Evolutionary conservation across 2,797 vertebrate genomes (phyloP), one percentile per base, ranked within the genome.

Genomic region (Tenualosa ilisha): DNA sequence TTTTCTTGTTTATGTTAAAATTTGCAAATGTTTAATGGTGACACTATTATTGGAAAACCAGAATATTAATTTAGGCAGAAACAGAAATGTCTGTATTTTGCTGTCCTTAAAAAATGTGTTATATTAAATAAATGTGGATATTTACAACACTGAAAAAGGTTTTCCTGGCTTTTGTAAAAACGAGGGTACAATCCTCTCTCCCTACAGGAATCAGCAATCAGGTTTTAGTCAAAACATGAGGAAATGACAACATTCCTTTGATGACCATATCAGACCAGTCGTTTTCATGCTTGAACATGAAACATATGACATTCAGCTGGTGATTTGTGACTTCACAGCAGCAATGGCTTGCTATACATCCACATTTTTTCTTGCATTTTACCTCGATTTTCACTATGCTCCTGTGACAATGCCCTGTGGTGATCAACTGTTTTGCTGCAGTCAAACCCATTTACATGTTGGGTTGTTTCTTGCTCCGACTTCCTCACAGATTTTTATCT

Each of bases 211-310:
- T 72, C 81, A 81, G 84, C 82, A 86, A 89, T 89, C 86, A 82
- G 79, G 83, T 85, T 81, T 37, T 51, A 90, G 87, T 56, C 87
- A 89, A 85, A 91, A 89, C 84, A 91, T 51, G 65, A 88, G 91
- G 89, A 92, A 92, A 91, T 86, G 20, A 54, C 85, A 65, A 82
- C 84, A 89, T 87, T 87, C 89, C 54, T 79, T 49, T 43, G 22
- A 56, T 13, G 53, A 43, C 11, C 22, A 22, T 54, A 46, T 82
- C 43, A 83, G 53, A 3, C 40, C 72, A 79, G 20, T 22, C 46
- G 40, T 20, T 43, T 46, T 37, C 20, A 8, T 46, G 7, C 26
- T 20, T 17, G 40, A 43, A 7, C 72, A 79, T 63, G 22, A 61
- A 63, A n/a, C 8, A 12, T 40, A 1, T 37, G 5, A 72, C 13